Base-by-base conservation (phyloP, 2,113 vertebrate species). In the Phaethornis superciliosus region DNA sequence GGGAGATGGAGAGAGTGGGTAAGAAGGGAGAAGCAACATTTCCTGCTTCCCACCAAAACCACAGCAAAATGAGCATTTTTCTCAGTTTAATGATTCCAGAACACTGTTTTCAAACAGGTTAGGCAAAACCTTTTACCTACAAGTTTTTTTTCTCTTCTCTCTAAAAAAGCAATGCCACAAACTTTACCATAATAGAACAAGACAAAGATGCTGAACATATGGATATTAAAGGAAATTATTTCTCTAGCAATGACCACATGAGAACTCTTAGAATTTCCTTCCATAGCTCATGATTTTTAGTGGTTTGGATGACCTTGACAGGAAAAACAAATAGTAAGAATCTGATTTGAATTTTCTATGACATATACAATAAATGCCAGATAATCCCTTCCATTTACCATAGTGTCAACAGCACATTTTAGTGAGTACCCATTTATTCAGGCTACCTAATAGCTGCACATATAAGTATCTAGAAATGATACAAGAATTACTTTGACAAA, bases 201-300 rank as follows among this genome's bases (percentile, higher is more conserved):
- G 71, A 49, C 63, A 94, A 96, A 94, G 81, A 70, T 54, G 78
- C 76, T 81, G 85, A 93, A 90, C 77, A 82, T 33, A 58, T 81
- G 59, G 67, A 80, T 82, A 56, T 30, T 30, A 84, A 86, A 94
- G 87, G 58, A 93, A 96, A 94, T 88, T 2, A 77, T 85, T 94
- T 85, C 59, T 72, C 63, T 85, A 70, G 71, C 24, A 62, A 83
- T 76, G 75, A 87, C 75, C 89, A 81, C 65, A 84, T 81, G 44
- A 92, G 78, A 95, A 95, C 47, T 56, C 54, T 79, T 37, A 85
- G 54, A 77, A 93, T 89, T 95, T 93, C 63, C 72, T 95, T 85
- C 62, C 9, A 1, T 26, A 77, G 55, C 47, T 93, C 81, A 27
- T 44, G 64, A 58, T 84, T 86, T 91, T 65, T 78, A 94, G 74